Evolutionary conservation across 2,113 vertebrate genomes (phyloP).

Genomic region (Enhydra lutris): DNA sequence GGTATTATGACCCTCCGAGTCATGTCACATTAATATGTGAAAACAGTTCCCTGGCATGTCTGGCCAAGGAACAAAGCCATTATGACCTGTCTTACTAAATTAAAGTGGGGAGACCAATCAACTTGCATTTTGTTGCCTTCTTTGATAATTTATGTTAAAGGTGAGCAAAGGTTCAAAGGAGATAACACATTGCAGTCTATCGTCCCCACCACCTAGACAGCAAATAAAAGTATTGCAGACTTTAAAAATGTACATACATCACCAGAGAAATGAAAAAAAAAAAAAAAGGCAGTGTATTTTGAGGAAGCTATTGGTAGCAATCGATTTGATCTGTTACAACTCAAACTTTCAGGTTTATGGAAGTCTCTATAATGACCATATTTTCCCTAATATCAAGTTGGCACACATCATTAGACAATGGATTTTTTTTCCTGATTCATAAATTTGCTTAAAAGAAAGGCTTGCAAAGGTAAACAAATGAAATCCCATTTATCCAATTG

Average conservation of each 20-base stretch:
- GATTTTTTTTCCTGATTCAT: background rate
- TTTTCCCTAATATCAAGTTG: background rate
- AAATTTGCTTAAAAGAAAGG: background rate
- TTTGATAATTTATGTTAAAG: constrained; percentile 78
- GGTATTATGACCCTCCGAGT: constrained; percentile 79
- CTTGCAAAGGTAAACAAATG: background rate
- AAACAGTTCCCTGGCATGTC: constrained; percentile 74
- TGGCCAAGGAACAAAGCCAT: constrained; percentile 76
- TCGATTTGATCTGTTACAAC: background rate
- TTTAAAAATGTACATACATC: background rate
- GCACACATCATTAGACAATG: background rate
- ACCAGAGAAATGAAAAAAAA: constrained; percentile 49
- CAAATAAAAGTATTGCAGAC: background rate
- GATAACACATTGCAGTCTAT: background rate
- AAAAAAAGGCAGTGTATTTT: constrained; percentile 29
- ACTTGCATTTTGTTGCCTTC: constrained; percentile 69
- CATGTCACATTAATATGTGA: constrained; percentile 79
- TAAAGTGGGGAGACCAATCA: constrained; percentile 75
- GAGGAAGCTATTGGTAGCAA: background rate
- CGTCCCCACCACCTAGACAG: background rate
- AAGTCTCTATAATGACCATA: background rate
- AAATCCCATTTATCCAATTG: background rate
- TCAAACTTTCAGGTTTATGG: background rate
- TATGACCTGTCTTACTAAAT: constrained; percentile 78
- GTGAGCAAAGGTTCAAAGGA: constrained; percentile 69